phyloP scores from a whole-genome alignment of 2,113 vertebrate genomes.

The Crotalus tigris region DNA sequence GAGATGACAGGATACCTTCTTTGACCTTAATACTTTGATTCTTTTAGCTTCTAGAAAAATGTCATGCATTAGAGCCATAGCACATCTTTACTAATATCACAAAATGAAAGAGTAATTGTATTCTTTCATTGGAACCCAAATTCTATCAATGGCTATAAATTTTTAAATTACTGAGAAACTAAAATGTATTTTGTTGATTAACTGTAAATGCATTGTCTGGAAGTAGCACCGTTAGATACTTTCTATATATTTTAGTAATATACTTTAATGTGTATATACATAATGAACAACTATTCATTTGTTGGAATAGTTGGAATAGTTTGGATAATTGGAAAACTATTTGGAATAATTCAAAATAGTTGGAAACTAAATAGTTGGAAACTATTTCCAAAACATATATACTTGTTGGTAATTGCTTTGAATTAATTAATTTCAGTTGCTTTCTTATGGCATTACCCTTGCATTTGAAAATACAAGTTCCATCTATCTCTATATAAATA shows the following conservation, averaged over 20 bases:
- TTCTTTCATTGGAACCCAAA: neutral
- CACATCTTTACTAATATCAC: neutral
- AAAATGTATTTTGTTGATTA: neutral
- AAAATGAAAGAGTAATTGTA: neutral
- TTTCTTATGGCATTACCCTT: slow-evolving; percentile 52
- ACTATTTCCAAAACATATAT: slow-evolving; percentile 42
- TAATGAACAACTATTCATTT: slow-evolving; percentile 24
- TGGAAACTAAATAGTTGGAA: no score
- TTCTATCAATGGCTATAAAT: neutral
- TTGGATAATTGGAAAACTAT: no score
- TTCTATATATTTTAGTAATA: slow-evolving; percentile 60
- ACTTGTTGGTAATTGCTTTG: slow-evolving; percentile 53
- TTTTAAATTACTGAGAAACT: slow-evolving; percentile 28
- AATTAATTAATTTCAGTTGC: slow-evolving; percentile 51
- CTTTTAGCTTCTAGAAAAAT: slow-evolving; percentile 12
- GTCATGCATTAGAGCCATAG: neutral
- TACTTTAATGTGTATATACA: slow-evolving; percentile 48
- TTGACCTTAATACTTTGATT: neutral
- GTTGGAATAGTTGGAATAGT: no score
- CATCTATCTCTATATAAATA: slow-evolving; percentile 45
- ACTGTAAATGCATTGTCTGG: slow-evolving; percentile 33
- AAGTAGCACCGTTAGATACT: slow-evolving; percentile 54
- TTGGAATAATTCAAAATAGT: no score
- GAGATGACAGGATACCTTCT: slow-evolving; percentile 20
- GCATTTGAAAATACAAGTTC: slow-evolving; percentile 60